Base-by-base conservation (phyloP, 2,113 vertebrate species). In the Actenoides hombroni region DNA sequence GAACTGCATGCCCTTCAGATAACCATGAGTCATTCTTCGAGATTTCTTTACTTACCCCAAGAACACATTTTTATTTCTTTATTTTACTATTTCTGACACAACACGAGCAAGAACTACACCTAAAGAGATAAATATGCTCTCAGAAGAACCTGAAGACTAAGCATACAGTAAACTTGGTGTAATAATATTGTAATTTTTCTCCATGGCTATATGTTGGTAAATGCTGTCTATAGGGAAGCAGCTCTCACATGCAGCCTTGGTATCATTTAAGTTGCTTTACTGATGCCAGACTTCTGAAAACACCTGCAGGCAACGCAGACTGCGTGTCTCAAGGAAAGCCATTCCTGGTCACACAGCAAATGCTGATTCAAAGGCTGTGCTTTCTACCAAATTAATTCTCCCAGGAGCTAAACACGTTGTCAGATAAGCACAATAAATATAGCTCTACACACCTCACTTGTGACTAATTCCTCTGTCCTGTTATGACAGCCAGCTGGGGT, bases 241-340 rank as follows among this genome's bases (percentile, higher is more conserved):
- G 48, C 46, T 86, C 71, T 86, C 57, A 73, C 68, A 87, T 11
- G 16, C 54, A 92, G 79, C n/a, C 71, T 79, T 67, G 88, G 70
- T 79, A 94, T 60, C 76, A 83, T 70, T 57, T 26, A 9, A 92
- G 48, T 70, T 65, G 91, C 26, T 82, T 93, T 95, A 91, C 3
- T 90, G 70, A 44, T 75, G 68, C 87, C 59, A 92, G 60, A 68
- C 8, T 79, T 92, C 53, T 51, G 69, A 92, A 71, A 94, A 65
- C 11, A 26, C 49, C 65, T 69, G 59, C 53, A 84, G 83, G 85
- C 48, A 88, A 29, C 0, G 2, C 13, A 13, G 64, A 40, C 40
- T 20, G 4, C 2, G 14, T 11, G 6, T 87, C 76, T 80, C 53
- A 8, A n/a, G 60, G 31, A 86, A 83, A 95, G 77, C 26, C 65